Percentiles rank a stretch among this genome's conserved stretches.
Evolutionary conservation across 2,797 vertebrate genomes (phyloP).

Genomic region (Catamblyrhynchus diadema): DNA sequence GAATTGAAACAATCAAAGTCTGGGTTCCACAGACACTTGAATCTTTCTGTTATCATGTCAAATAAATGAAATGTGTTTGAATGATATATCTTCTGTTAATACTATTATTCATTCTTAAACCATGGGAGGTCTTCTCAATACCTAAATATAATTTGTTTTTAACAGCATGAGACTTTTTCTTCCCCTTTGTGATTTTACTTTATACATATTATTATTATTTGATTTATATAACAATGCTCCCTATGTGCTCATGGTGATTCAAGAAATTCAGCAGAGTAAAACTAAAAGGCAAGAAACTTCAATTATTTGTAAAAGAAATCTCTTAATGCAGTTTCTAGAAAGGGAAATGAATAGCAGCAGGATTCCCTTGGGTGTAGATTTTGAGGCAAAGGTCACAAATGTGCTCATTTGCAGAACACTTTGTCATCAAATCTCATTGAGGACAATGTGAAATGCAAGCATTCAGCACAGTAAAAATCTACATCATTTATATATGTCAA

Average conservation of each 20-base stretch:
- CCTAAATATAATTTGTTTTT: conserved; percentile 47
- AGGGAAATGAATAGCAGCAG: not conserved
- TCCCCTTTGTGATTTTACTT: conserved; percentile 40
- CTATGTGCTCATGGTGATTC: not conserved
- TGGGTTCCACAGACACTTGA: not conserved
- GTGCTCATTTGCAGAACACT: not conserved
- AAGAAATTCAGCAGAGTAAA: conserved; percentile 10
- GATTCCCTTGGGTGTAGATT: not conserved
- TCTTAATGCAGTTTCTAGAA: not conserved
- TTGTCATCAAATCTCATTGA: not conserved
- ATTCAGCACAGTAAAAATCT: not conserved
- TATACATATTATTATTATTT: conserved; percentile 52
- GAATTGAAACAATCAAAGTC: not conserved
- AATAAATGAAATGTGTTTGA: not conserved
- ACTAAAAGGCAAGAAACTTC: conserved; percentile 3
- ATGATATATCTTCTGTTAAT: conserved; percentile 14
- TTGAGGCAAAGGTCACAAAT: not conserved
- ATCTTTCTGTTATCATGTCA: not conserved
- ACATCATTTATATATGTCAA: not conserved
- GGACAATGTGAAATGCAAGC: not conserved
- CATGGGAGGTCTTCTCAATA: conserved; percentile 36
- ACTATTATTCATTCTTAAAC: conserved; percentile 13
- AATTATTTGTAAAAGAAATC: not conserved
- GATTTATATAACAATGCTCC: not conserved
- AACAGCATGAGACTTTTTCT: conserved; percentile 36